A percentile compares a stretch with the other conserved stretches of the same genome.
These are phyloP conservation scores for Anagyrus pseudococci DNA, from an alignment of 2,888 invertebrate genomes.

Conservation along the genomic window DNA sequence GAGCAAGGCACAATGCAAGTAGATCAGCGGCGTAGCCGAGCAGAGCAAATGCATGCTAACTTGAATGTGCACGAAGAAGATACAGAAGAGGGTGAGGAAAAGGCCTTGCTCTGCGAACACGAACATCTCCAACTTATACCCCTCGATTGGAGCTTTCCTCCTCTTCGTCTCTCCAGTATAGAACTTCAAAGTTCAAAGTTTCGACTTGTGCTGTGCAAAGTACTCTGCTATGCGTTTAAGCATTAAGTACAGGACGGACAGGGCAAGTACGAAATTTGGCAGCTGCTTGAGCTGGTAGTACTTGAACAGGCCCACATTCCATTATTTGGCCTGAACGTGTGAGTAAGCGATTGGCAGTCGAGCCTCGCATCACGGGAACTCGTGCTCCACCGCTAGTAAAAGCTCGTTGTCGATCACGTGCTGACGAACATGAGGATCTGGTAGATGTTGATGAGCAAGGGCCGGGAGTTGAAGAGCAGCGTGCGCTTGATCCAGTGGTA, in stretches of 20 bases:
- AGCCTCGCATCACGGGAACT: constrained; percentile 74
- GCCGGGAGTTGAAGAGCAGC: constrained; percentile 44
- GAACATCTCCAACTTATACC: constrained; percentile 63
- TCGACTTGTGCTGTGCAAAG: constrained; percentile 62
- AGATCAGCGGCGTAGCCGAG: constrained; percentile 85
- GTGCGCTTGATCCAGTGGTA: constrained; percentile 60
- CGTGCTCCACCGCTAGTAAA: constrained; percentile 68
- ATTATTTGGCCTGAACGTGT: constrained; percentile 89
- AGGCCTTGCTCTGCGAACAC: constrained; percentile 79
- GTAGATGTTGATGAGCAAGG: constrained; percentile 37
- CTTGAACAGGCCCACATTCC: constrained; percentile 90
- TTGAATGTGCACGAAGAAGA: constrained; percentile 89
- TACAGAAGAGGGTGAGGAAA: constrained; percentile 77
- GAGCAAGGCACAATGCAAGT: constrained; percentile 80
- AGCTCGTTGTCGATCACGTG: constrained; percentile 68
- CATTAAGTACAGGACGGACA: constrained; percentile 76
- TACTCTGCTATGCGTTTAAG: constrained; percentile 68
- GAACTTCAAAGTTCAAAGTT: constrained; percentile 47
- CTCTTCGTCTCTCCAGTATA: constrained; percentile 28
- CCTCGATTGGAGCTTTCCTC: constrained; percentile 23
- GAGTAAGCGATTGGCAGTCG: constrained; percentile 79
- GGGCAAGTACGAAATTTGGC: constrained; percentile 91
- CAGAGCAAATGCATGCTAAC: constrained; percentile 86
- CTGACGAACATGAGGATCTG: constrained; percentile 62
- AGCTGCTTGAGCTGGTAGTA: constrained; percentile 91